Evolutionary conservation across 2,888 invertebrate genomes (phyloP).

Genomic region (Andrena praecox): DNA sequence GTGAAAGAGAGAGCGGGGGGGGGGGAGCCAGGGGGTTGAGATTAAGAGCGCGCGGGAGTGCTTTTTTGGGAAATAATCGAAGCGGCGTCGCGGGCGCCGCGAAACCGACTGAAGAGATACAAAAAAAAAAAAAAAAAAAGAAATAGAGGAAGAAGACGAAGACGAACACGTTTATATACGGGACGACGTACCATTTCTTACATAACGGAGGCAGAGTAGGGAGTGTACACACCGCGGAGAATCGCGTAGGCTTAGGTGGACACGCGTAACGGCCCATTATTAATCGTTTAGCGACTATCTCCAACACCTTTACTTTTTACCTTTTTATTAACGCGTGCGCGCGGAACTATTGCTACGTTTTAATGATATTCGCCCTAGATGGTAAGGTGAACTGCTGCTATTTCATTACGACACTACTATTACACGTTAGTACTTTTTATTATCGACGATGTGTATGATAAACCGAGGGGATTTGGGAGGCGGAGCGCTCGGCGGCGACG

Average conservation of each 20-base stretch:
- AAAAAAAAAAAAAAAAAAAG: conserved; percentile 7
- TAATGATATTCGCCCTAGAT: conserved; percentile 57
- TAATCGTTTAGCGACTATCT: conserved; percentile 61
- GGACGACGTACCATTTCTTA: conserved; percentile 44
- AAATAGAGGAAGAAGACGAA: neutral
- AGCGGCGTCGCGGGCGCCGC: conserved; percentile 60
- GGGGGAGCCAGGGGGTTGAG: neutral
- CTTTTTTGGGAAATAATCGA: conserved; percentile 41
- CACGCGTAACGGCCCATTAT: neutral
- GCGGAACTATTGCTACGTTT: conserved; percentile 55
- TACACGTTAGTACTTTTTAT: conserved; percentile 63
- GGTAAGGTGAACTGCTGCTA: conserved; percentile 61
- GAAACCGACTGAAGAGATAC: conserved; percentile 74
- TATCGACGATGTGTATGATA: conserved; percentile 53
- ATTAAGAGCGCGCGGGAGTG: conserved; percentile 9
- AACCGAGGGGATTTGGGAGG: neutral
- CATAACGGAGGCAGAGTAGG: neutral
- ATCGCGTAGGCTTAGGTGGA: conserved; percentile 24
- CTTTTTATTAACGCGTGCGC: conserved; percentile 67
- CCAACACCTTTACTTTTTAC: conserved; percentile 68
- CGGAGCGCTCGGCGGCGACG: neutral
- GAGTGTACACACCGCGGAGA: neutral
- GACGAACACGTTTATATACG: conserved; percentile 64
- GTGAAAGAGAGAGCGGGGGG: conserved; percentile 1
- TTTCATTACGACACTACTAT: conserved; percentile 56